Evolutionary conservation across 2,888 invertebrate species (phyloP), one percentile per base, ranked within the genome.

Genomic region (Aphelenchoides bicaudatus): DNA sequence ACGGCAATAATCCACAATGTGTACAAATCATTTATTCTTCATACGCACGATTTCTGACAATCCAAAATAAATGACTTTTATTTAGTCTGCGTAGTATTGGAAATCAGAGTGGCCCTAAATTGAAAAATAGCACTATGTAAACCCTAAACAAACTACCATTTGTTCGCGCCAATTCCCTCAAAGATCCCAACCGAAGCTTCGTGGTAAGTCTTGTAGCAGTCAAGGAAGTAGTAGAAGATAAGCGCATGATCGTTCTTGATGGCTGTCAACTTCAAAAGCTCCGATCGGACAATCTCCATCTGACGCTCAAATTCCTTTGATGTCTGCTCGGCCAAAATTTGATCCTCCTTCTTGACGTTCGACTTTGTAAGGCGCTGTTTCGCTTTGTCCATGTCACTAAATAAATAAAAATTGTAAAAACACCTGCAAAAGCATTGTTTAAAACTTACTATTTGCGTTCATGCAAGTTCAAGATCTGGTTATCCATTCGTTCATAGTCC

Each of bases 211-310:
- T 29, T 55, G 23, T 27, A 23, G 56, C 52, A n/a, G 16, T 23
- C 54, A 19, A 55, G 30, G 19, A 55, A 54, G 56, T 56, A 56
- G 56, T 19, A 54, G 55, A 56, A 16, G n/a, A 56, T 21, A 4
- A 21, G 53, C 30, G 55, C 53, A 23, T 55, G 56, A 4, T 55
- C 56, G 21, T 56, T 56, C 57, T 55, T 55, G 30, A 55, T 55
- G 19, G 53, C 19, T 4, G 55, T 56, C 55, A 55, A 25, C 53
- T 55, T 55, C 2, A 56, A 25, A 23, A 55, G 31, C 21, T 55
- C 56, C 16, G 19, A 19, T 19, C 56, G 52, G 2, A 55, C 56
- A 5, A 57, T 30, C 13, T 55, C 55, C 56, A 55, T 10, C 34
- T 55, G 56, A 4, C 56, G 29, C 21, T 55, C 56, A 54, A 19